Percentiles rank a stretch among this genome's conserved stretches.
Evolutionary conservation across 1,140 invertebrate species (phyloP).

Genomic region (Drosophila bocqueti): DNA sequence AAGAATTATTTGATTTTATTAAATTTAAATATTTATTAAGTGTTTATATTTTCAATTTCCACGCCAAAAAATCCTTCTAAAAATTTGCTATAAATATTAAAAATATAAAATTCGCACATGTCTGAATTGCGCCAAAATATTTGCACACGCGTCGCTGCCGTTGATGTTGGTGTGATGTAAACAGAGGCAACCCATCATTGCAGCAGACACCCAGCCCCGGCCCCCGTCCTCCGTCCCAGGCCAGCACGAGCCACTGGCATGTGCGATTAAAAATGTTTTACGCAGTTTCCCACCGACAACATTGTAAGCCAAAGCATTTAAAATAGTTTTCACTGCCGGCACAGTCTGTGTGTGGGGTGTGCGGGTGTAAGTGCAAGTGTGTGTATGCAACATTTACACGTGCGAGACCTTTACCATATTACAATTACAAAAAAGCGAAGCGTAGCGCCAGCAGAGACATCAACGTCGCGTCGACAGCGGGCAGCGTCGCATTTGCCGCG

Average conservation of each 20-base stretch:
- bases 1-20: no score
- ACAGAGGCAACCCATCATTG: slow-evolving; percentile 21
- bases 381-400: slow-evolving; percentile 65
- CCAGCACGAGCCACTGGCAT: slow-evolving; percentile 39
- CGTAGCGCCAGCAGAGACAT: slow-evolving; percentile 28
- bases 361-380: slow-evolving; percentile 2
- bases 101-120: neutral
- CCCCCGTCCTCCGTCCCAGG: neutral
- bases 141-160: slow-evolving; percentile 14
- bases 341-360: slow-evolving; percentile 7
- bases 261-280: slow-evolving; percentile 67
- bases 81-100: neutral
- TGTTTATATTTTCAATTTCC: neutral
- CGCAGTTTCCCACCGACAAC: slow-evolving; percentile 64
- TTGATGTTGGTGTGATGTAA: slow-evolving; percentile 34
- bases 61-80: neutral
- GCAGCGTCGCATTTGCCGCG: slow-evolving; percentile 48
- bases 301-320: slow-evolving; percentile 60
- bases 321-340: slow-evolving; percentile 53
- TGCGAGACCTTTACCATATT: slow-evolving; percentile 71
- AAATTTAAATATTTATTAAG: no score
- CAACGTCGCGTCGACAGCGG: slow-evolving; percentile 23
- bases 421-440: slow-evolving; percentile 19
- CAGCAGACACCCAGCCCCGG: neutral
- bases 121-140: slow-evolving; percentile 42